phyloP scores from a whole-genome alignment of 2,113 vertebrate species.

The Forbesichthys papilliferus region DNA sequence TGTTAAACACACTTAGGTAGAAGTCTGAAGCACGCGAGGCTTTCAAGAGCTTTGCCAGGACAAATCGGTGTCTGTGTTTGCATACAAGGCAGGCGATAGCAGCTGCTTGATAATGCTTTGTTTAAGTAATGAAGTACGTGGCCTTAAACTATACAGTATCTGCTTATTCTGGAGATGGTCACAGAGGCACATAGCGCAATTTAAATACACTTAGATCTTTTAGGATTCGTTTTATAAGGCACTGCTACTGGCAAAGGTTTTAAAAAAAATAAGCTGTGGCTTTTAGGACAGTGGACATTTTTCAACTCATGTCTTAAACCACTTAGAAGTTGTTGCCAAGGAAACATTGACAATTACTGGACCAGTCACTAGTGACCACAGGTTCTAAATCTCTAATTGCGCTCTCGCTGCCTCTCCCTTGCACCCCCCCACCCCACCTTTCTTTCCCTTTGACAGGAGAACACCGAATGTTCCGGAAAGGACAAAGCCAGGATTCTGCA shows the following conservation, averaged over 20 bases:
- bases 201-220: not conserved
- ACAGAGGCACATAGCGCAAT: not conserved
- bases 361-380: constrained; percentile 1
- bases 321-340: constrained; percentile 19
- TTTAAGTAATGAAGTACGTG: not conserved
- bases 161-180: not conserved
- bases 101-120: constrained; percentile 1
- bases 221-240: not conserved
- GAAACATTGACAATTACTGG: constrained; percentile 17
- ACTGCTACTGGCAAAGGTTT: not conserved
- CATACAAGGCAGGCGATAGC: not conserved
- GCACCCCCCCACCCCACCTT: constrained; percentile 24
- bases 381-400: constrained; percentile 44
- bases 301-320: constrained; percentile 2
- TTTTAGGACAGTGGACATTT: constrained; percentile 14
- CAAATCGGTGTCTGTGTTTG: constrained; percentile 24
- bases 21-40: constrained; percentile 25
- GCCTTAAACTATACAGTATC: not conserved
- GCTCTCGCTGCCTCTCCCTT: not conserved
- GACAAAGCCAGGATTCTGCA: constrained; percentile 65
- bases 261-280: constrained; percentile 1
- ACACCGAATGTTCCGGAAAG: constrained; percentile 66
- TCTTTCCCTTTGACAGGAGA: constrained; percentile 71
- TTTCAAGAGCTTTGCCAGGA: constrained; percentile 23
- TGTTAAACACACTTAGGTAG: constrained; percentile 46